Percentiles rank a stretch among this genome's conserved stretches.
phyloP scores from a whole-genome alignment of 2,888 invertebrate species.

The Pseudococcus longispinus region DNA sequence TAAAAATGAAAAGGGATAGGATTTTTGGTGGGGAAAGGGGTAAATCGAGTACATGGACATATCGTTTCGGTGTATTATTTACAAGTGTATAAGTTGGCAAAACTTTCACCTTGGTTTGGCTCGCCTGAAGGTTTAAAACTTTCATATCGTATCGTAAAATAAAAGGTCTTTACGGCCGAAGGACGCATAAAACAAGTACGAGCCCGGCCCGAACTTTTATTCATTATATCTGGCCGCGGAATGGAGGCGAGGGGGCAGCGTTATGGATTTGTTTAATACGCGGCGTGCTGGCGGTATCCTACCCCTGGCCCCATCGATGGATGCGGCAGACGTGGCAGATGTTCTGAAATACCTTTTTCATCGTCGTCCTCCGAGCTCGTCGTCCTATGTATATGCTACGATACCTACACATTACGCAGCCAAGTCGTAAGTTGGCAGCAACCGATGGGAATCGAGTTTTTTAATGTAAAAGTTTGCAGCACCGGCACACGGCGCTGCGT shows the following conservation, averaged over 20 bases:
- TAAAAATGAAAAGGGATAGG: not conserved
- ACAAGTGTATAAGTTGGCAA: slow-evolving; percentile 37
- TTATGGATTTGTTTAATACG: slow-evolving; percentile 52
- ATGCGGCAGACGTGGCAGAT: slow-evolving; percentile 36
- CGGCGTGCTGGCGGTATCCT: not conserved
- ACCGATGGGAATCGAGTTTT: slow-evolving; percentile 41
- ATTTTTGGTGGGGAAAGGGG: not conserved
- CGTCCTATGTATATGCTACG: not conserved
- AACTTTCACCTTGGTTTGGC: slow-evolving; percentile 2
- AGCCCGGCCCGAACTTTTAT: slow-evolving; percentile 31
- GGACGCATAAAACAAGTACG: slow-evolving; percentile 48
- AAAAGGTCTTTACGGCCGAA: slow-evolving; percentile 52
- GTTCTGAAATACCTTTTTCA: slow-evolving; percentile 44
- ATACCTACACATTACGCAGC: not conserved
- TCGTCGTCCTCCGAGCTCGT: not conserved
- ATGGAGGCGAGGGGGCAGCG: not conserved
- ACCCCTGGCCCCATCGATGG: not conserved
- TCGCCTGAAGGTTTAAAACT: slow-evolving; percentile 30
- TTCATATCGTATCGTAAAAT: slow-evolving; percentile 50
- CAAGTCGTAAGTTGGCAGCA: not conserved
- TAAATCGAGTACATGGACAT: slow-evolving; percentile 9
- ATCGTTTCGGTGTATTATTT: slow-evolving; percentile 30
- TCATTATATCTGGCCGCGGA: slow-evolving; percentile 27
- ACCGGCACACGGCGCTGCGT: not conserved
- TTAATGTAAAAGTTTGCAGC: slow-evolving; percentile 44